A percentile compares a stretch with the other conserved stretches of the same genome.
These are phyloP conservation scores for Agriopis marginaria DNA, from an alignment of 2,888 invertebrate species.

Conservation along the genomic window DNA sequence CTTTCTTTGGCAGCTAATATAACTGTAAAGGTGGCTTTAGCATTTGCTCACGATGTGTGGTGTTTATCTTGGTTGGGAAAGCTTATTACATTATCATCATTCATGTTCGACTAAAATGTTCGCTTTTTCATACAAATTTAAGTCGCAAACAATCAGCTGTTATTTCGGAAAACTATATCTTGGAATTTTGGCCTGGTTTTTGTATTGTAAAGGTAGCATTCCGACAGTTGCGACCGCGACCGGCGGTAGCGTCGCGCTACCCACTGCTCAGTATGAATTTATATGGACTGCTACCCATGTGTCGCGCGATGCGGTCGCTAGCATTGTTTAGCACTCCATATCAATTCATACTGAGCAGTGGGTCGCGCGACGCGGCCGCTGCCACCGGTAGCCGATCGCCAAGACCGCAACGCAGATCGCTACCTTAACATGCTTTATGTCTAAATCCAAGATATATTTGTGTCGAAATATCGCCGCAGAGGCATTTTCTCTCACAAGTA, in stretches of 20 bases:
- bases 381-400: no score
- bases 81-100: constrained; percentile 29
- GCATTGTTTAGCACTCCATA: no score
- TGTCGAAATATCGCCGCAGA: constrained; percentile 21
- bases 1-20: background rate
- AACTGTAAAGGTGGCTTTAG: constrained; percentile 27
- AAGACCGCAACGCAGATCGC: no score
- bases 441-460: constrained; percentile 51
- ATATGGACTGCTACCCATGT: no score
- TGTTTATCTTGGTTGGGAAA: constrained; percentile 54
- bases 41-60: constrained; percentile 43
- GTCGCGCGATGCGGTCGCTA: no score
- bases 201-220: no score
- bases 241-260: no score
- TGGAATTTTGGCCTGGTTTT: constrained; percentile 40
- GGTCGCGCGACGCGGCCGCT: no score
- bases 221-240: no score
- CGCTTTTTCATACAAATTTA: constrained; percentile 54
- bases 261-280: no score
- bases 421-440: background rate
- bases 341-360: no score
- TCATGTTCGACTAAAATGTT: constrained; percentile 21
- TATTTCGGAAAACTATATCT: constrained; percentile 49
- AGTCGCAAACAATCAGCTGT: constrained; percentile 61
- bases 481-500: constrained; percentile 62